Evolutionary conservation across 2,888 invertebrate genomes (phyloP).

Genomic region (Linnaemya vulpina): DNA sequence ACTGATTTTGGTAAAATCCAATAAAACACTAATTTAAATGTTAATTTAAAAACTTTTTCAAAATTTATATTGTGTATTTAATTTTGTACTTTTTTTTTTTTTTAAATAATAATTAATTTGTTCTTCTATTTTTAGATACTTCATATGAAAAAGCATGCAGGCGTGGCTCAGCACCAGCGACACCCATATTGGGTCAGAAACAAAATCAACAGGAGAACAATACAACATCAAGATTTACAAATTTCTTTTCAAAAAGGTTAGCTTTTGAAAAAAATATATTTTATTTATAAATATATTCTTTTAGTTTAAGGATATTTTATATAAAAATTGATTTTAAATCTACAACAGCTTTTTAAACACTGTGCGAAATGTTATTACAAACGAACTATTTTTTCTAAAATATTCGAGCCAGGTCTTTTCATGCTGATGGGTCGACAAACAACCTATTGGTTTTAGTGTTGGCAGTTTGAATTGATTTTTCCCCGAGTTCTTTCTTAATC

Average conservation of each 20-base stretch:
- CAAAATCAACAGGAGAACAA: slow-evolving; percentile 84
- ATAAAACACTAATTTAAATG: neutral
- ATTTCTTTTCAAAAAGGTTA: slow-evolving; percentile 85
- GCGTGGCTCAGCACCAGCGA: slow-evolving; percentile 92
- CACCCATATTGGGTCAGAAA: slow-evolving; percentile 89
- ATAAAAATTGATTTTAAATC: too few species aligned
- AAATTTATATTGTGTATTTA: neutral
- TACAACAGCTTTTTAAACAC: too few species aligned
- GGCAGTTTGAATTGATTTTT: too few species aligned
- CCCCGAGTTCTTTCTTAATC: too few species aligned
- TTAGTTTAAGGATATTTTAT: too few species aligned
- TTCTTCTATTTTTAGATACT: slow-evolving; percentile 86
- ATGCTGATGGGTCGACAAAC: too few species aligned
- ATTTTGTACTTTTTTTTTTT: neutral
- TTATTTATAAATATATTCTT: neutral
- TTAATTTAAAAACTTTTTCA: neutral
- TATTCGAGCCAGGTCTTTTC: too few species aligned
- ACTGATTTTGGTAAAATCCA: neutral
- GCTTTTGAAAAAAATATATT: slow-evolving; percentile 21
- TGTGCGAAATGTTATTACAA: too few species aligned
- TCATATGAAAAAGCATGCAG: slow-evolving; percentile 96
- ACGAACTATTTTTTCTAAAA: too few species aligned
- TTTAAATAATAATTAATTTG: slow-evolving; percentile 6
- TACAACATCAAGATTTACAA: slow-evolving; percentile 92
- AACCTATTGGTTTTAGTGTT: too few species aligned